Percentiles rank a stretch among this genome's conserved stretches.
Evolutionary conservation across 2,888 invertebrate genomes (phyloP).

Genomic region (Sisyra nigra): DNA sequence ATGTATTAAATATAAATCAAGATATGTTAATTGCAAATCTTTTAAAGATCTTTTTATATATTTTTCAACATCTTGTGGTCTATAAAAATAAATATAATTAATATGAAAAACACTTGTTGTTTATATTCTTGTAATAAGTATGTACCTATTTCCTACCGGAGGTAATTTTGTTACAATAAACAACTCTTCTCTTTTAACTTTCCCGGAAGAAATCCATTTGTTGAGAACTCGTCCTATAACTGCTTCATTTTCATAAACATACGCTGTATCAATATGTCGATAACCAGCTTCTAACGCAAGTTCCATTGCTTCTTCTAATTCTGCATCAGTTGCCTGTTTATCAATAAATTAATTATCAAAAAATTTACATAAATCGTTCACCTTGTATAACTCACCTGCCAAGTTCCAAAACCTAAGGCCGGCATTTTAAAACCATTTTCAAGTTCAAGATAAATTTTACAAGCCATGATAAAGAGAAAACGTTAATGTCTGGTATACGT

Average conservation of each 20-base stretch:
- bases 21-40: conserved; percentile 58
- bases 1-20: conserved; percentile 74
- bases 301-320: conserved; percentile 49
- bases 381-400: conserved; percentile 43
- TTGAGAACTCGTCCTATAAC: conserved; percentile 57
- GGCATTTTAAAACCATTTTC: conserved; percentile 48
- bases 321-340: conserved; percentile 46
- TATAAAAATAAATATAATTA: neutral
- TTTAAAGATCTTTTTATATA: conserved; percentile 48
- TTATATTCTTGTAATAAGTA: conserved; percentile 2
- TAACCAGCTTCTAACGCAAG: conserved; percentile 61
- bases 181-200: conserved; percentile 55
- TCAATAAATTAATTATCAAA: conserved; percentile 3
- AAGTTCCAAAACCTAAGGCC: conserved; percentile 59
- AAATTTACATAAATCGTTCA: neutral
- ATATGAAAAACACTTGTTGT: conserved; percentile 6
- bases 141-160: conserved; percentile 31
- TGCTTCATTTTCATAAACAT: conserved; percentile 60
- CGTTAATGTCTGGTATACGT: too few relatives aligned
- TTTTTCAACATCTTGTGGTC: conserved; percentile 43
- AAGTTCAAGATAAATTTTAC: conserved; percentile 23
- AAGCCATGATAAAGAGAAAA: conserved; percentile 15
- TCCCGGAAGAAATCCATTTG: conserved; percentile 50
- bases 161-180: conserved; percentile 76
- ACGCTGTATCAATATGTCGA: conserved; percentile 69